Evolutionary conservation across 2,113 vertebrate genomes (phyloP).

Genomic region (Rutilus rutilus): DNA sequence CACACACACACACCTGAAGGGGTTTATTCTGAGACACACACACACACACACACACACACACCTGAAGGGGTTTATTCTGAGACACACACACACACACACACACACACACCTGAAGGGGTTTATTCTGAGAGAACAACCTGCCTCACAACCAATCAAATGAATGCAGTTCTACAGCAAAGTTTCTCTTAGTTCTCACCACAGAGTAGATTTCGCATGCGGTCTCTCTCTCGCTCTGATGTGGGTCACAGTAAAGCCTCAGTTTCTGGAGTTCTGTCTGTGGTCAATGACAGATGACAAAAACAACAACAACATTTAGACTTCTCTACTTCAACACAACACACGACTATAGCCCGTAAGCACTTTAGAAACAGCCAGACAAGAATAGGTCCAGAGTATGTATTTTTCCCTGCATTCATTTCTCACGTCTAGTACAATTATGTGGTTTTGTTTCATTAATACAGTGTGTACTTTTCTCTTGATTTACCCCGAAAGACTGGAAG

Average conservation of each 20-base stretch:
- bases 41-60: no score
- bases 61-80: no score
- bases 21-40: no score
- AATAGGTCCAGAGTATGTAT: neutral
- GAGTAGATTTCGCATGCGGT: slow-evolving; percentile 83
- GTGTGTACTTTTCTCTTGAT: no score
- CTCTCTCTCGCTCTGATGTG: slow-evolving; percentile 80
- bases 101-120: no score
- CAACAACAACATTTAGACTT: neutral
- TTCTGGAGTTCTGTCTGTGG: slow-evolving; percentile 80
- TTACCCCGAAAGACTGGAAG: no score
- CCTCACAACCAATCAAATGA: slow-evolving; percentile 7
- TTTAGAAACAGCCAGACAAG: neutral
- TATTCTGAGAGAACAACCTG: no score
- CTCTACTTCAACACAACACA: neutral
- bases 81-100: no score
- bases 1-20: no score
- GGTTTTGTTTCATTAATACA: no score
- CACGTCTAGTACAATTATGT: no score
- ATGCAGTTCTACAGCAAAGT: neutral
- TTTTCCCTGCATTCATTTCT: no score
- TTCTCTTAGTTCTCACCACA: slow-evolving; percentile 68
- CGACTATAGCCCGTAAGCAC: neutral
- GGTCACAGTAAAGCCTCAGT: slow-evolving; percentile 81
- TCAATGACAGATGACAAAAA: neutral